These are phyloP conservation scores for Melangyna quadrimaculata DNA, from an alignment of 2,888 invertebrate species.

Conservation along the genomic window DNA sequence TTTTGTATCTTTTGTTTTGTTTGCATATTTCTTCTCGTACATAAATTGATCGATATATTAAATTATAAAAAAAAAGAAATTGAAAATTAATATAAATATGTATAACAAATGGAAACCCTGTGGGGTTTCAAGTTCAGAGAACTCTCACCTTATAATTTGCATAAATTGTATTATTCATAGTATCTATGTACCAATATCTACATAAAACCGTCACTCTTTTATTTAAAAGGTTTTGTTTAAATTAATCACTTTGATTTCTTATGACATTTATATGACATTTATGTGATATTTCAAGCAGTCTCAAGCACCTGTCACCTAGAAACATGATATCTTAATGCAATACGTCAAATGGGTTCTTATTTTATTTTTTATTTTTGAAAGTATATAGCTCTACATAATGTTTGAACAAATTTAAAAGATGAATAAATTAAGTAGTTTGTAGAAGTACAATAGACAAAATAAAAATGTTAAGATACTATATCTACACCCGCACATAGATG, in stretches of 20 bases:
- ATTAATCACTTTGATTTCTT: conserved; percentile 13
- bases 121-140: conserved; percentile 18
- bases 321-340: conserved; percentile 32
- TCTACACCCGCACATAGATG: conserved; percentile 21
- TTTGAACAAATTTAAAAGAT: conserved; percentile 21
- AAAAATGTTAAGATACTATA: background rate
- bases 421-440: background rate
- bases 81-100: background rate
- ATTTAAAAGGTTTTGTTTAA: background rate
- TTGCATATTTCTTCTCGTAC: background rate
- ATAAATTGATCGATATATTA: background rate
- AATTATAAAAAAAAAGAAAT: background rate
- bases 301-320: conserved; percentile 15
- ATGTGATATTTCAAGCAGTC: conserved; percentile 9
- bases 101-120: background rate
- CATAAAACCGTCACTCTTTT: background rate
- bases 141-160: background rate
- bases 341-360: background rate
- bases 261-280: conserved; percentile 2
- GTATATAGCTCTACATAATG: conserved; percentile 10
- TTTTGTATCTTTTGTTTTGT: conserved; percentile 4
- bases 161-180: background rate
- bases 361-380: conserved; percentile 37
- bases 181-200: no score
- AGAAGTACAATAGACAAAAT: background rate